phyloP scores from a whole-genome alignment of 1,140 invertebrate species.

The Drosophila biarmipes region DNA sequence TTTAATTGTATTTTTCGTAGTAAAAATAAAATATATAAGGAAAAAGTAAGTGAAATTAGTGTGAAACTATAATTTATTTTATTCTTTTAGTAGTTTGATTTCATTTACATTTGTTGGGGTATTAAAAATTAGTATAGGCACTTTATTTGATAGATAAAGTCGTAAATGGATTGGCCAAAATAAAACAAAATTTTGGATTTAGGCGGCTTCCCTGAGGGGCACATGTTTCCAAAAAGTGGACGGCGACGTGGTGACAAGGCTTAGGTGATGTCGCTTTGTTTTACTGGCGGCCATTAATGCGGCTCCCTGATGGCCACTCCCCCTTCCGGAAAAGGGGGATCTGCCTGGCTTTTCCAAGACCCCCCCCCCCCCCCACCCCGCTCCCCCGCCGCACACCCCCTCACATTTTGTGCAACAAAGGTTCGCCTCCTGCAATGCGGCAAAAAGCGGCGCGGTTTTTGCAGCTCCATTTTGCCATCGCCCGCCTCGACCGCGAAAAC shows the following conservation, averaged over 20 bases:
- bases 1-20: too few species aligned
- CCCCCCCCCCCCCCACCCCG: neutral
- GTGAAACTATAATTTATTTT: too few species aligned
- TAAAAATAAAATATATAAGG: too few species aligned
- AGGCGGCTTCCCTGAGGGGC: neutral
- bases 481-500: constrained; percentile 60
- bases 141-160: neutral
- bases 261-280: constrained; percentile 52
- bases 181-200: neutral
- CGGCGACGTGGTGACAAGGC: constrained; percentile 28
- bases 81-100: too few species aligned
- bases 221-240: neutral
- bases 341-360: constrained; percentile 9
- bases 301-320: constrained; percentile 45
- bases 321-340: neutral
- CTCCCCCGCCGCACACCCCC: neutral
- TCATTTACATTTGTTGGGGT: too few species aligned
- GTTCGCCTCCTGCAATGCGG: constrained; percentile 75
- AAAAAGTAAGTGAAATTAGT: too few species aligned
- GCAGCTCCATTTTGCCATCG: constrained; percentile 55
- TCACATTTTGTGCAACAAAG: constrained; percentile 68
- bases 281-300: constrained; percentile 77
- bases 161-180: neutral
- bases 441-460: constrained; percentile 80
- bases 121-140: too few species aligned